phyloP scores from a whole-genome alignment of 1,140 invertebrate genomes.

The Camponotus pennsylvanicus region DNA sequence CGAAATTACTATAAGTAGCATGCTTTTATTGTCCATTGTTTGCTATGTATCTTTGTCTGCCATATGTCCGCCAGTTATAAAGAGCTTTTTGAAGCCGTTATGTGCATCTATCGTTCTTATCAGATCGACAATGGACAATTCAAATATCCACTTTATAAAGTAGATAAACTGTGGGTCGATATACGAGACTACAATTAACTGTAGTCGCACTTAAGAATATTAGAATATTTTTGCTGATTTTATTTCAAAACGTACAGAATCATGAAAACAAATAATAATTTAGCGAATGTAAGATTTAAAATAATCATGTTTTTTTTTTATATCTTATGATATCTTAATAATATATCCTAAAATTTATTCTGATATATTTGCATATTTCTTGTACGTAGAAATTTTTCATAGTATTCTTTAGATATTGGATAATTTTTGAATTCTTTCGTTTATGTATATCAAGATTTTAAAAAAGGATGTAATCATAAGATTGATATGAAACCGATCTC shows the following conservation, averaged over 20 bases:
- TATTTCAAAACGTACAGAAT: background rate
- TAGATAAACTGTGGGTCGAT: background rate
- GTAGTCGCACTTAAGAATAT: background rate
- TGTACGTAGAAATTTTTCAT: background rate
- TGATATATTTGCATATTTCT: background rate
- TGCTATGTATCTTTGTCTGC: background rate
- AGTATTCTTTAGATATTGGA: background rate
- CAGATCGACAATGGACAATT: conserved; percentile 12
- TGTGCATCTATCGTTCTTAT: background rate
- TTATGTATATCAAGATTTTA: background rate
- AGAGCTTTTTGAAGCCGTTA: background rate
- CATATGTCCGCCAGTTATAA: background rate
- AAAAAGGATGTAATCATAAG: background rate
- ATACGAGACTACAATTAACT: background rate
- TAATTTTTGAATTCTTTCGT: background rate
- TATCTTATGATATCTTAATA: conserved; percentile 1
- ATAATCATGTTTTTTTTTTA: background rate
- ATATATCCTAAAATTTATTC: background rate
- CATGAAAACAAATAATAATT: conserved; percentile 6
- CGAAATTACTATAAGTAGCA: conserved; percentile 17
- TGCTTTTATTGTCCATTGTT: conserved; percentile 30
- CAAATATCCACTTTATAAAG: background rate
- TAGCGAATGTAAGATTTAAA: background rate
- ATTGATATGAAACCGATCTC: background rate
- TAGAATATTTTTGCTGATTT: background rate